These are phyloP conservation scores for Sinhomidia bicolor DNA, from an alignment of 2,888 invertebrate species.

Conservation along the genomic window DNA sequence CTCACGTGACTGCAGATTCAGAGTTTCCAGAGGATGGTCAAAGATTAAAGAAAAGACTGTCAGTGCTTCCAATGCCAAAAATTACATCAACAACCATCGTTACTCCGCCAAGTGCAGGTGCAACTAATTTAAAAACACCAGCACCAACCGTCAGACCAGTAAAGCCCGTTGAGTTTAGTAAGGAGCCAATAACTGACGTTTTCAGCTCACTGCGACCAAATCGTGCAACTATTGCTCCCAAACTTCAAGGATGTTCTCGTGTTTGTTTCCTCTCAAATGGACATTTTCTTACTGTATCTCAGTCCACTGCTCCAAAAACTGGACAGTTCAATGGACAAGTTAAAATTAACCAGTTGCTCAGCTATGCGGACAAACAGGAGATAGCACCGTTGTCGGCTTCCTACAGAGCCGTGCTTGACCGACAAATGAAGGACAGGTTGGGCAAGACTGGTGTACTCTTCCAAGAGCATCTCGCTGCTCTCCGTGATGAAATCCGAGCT, in stretches of 20 bases:
- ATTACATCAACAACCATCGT: not conserved
- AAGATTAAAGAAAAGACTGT: slow-evolving; percentile 45
- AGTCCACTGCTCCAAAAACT: not conserved
- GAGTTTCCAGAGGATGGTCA: slow-evolving; percentile 8
- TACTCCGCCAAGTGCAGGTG: not conserved
- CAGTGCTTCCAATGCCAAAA: not conserved
- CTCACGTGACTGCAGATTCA: not conserved
- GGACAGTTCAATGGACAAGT: slow-evolving; percentile 17
- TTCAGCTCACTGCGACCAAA: not conserved
- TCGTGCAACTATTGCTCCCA: not conserved
- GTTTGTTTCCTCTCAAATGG: slow-evolving; percentile 75
- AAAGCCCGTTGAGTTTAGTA: not conserved
- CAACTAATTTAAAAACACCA: slow-evolving; percentile 26
- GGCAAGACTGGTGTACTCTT: slow-evolving; percentile 43
- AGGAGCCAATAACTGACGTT: slow-evolving; percentile 28
- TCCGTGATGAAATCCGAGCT: not conserved
- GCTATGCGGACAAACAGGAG: slow-evolving; percentile 55
- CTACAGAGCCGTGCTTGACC: slow-evolving; percentile 25
- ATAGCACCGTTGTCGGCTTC: not conserved
- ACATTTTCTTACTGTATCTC: slow-evolving; percentile 63
- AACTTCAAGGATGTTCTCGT: slow-evolving; percentile 43
- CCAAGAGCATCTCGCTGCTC: slow-evolving; percentile 15
- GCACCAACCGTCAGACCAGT: slow-evolving; percentile 3
- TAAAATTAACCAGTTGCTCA: slow-evolving; percentile 32
- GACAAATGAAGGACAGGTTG: slow-evolving; percentile 55